A percentile compares a stretch with the other conserved stretches of the same genome.
These are phyloP conservation scores for Pantherophis vulpinus DNA, from an alignment of 2,797 vertebrate species.

Conservation along the genomic window DNA sequence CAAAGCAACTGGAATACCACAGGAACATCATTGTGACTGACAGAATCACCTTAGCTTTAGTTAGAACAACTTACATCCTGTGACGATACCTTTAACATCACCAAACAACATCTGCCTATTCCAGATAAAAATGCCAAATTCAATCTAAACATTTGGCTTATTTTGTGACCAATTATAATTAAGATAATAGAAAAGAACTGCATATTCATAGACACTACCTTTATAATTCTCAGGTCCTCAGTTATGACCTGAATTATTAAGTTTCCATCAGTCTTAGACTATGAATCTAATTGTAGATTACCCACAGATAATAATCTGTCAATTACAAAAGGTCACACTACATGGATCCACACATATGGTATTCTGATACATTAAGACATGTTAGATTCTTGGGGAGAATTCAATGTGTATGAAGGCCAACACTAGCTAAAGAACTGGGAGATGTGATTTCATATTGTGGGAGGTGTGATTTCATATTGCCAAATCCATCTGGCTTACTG, in stretches of 20 bases:
- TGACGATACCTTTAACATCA: not conserved
- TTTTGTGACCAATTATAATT: not conserved
- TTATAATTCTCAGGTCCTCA: not conserved
- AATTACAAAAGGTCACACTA: not conserved
- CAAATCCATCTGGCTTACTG: no score
- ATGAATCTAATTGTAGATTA: not conserved
- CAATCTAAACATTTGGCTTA: no score
- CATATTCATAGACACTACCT: not conserved
- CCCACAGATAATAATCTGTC: not conserved
- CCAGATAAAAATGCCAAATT: not conserved
- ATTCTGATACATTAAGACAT: not conserved
- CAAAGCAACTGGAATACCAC: not conserved
- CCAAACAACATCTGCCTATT: not conserved
- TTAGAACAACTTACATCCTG: not conserved
- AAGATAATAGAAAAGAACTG: not conserved
- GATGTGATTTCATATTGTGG: not conserved
- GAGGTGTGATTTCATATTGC: not conserved
- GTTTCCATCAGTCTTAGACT: not conserved
- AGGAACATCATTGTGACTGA: not conserved
- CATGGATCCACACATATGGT: not conserved
- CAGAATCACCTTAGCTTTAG: not conserved
- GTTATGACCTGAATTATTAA: not conserved
- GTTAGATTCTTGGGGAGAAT: not conserved
- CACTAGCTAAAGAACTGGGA: not conserved
- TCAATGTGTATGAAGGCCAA: not conserved